Base-by-base conservation (phyloP, 2,113 vertebrate genomes). In the Macroglossus sobrinus region DNA sequence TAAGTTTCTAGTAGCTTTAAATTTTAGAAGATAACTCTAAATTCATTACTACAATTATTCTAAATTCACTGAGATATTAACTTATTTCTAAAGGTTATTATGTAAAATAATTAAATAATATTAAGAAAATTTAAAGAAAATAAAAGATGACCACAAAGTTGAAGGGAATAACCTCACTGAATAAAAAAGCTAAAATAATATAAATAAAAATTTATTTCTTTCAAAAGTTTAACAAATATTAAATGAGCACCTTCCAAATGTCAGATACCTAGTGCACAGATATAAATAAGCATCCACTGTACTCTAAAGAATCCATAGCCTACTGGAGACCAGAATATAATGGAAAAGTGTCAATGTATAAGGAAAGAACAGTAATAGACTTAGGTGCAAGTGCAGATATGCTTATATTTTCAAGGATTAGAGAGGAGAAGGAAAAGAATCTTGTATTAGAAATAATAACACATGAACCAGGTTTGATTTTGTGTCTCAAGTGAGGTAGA, bases 301-400 rank as follows among this genome's bases (percentile, higher is more conserved):
- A 11, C 11, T 33, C 18, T 35, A 43, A 35, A 9, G 19, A 57
- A 43, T 43, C 3, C 26, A 61, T 35, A 66, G 1, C 1, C 40
- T 3, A 43, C 5, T 57, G 1, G 50, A 76, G 11, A 16, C 4
- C 19, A 40, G 13, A 4, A 9, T 14, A 14, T 57, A 21, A 28
- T 57, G 5, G 75, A 38, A 82, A 93, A 71, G 40, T 69, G 1
- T 72, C 33, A 45, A 4, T 13, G 2, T n/a, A 0, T 75, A 75
- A 74, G 22, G 5, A 24, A 38, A 47, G 19, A 26, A 9, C 7
- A 66, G 24, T 35, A 35, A n/a, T 50, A 78, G 35, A 87, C 3
- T 4, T 40, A 28, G 4, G 7, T 5, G 1, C 11, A 57, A 63
- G 4, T n/a, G n/a, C 1, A 5, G 1, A 38, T 19, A 57, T 1